Evolutionary conservation across 1,140 invertebrate species (phyloP), one percentile per base, ranked within the genome.

Genomic region (Saxidomus purpurata): DNA sequence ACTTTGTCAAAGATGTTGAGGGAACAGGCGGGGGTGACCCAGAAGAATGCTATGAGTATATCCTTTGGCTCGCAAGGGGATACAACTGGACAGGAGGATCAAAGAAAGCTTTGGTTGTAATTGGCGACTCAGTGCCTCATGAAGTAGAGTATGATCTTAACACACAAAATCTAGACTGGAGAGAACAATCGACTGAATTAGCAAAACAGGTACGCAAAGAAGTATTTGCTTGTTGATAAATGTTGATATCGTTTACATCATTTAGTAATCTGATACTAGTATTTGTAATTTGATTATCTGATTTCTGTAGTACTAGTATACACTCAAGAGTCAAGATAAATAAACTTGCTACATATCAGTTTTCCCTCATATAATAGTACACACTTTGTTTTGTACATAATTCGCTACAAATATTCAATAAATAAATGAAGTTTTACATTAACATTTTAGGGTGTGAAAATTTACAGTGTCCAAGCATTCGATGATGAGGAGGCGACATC

Each of bases 61-160:
- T 94, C n/a, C 85, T 95, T 25, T 55, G 90, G 34, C 83, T 92
- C 74, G 90, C 90, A 9, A 61, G 82, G 19, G 67, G 91, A 1
- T 90, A 94, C 15, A 90, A 91, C n/a, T 95, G 94, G 94, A 93
- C 90, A 19, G 87, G 89, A 11, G 83, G 86, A 2, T 92, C 93
- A 38, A 92, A 93, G 79, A 89, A 90, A 71, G 90, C 93, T 19
- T 86, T 95, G 31, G 93, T 95, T 4, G 91, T 95, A 92, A 94
- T 95, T 69, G 95, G 95, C n/a, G 95, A 95, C 80, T 91, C 93
- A 13, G 90, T 89, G 38, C 94, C 95, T 22, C 95, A 95, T 63
- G 92, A 93, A 81, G 85, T 93, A 28, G 83, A 89, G 17, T 92
- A 94, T 80, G 80, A 91, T 52, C 49, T 90, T 25, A 95, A 94